Evolutionary conservation across 2,797 vertebrate genomes (phyloP), one percentile per base, ranked within the genome.

Genomic region (Phrynocephalus guinanensis): DNA sequence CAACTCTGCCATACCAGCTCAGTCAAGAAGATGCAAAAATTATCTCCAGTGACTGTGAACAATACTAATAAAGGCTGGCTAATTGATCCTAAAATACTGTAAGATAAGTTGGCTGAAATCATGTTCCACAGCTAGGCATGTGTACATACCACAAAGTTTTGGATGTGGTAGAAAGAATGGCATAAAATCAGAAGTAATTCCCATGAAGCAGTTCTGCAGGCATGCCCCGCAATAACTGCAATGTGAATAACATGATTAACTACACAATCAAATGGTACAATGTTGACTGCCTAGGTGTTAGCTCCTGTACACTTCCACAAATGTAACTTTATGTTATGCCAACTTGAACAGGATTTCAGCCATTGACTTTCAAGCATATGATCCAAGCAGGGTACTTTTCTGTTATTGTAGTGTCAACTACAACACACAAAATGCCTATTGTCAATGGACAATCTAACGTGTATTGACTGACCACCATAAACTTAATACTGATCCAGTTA

Each of bases 401-500:
- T 24, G 22, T 26, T 81, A 85, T 56, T 85, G 84, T 81, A 76
- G 26, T 82, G 50, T 44, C n/a, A 81, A 26, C 73, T 76, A 20
- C 77, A 26, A 67, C 24, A 76, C 9, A 93, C 68, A 67, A 85
- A 91, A 52, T 50, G 89, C 86, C 52, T 72, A 78, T 92, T 86
- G 48, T 81, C 90, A 89, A 48, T 75, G 18, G 66, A 82, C 13
- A 20, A 86, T 0, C 6, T 63, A 24, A 52, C 15, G 66, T 90
- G 48, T 48, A 84, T 81, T 89, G 77, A 84, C 0, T 30, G 79
- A 89, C 72, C 86, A 90, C 87, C 60, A 91, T 20, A 87, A 87
- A 91, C 79, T 68, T 92, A 92, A 88, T 86, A 71, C 22, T 92
- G 93, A 95, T 91, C 71, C 85, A 88, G 26, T 83, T 92, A 90